Evolutionary conservation across 1,140 invertebrate species (phyloP), one percentile per base, ranked within the genome.

Genomic region (Drosophila virilis): DNA sequence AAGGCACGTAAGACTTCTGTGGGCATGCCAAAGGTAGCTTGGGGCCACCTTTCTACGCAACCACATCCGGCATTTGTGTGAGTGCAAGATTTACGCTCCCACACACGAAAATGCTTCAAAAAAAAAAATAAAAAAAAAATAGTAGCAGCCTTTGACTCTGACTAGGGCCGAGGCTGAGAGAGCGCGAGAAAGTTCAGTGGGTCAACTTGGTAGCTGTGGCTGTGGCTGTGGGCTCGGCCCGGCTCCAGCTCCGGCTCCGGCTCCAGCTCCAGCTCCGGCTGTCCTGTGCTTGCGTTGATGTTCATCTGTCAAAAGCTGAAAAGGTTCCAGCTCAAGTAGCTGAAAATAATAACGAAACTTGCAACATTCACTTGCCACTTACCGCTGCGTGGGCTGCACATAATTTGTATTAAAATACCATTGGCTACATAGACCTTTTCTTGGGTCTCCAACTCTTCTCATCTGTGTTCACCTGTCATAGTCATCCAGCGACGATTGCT

Each of bases 51-150:
- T 68, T 84, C 76, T 77, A 83, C 80, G 80, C 80, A 84, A 84
- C 80, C 81, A 84, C 81, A 84, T 84, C 80, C 80, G 80, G 80
- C 77, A 75, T 67, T 73, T 60, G 77, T 72, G 43, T 61, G 58
- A 66, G 48, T 77, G 55, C 58, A 33, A 38, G 42, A 74, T 52
- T 65, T 62, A 50, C 50, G 78, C 78, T 80, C 78, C 75, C 78
- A 80, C 78, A 78, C 75, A 61, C 66, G 66, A 60, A 55, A 59
- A 67, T 50, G 43, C 64, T 51, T 28, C 33, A 37, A 13, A 45
- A 37, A 54, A 15, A 43, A 17, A 37, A 13, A 45, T 28, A 54
- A 15, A 43, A 17, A 17, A 43, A 54, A 15, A 43, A 13, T 50
- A 52, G 43, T 38, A 15, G 9, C 42, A 32, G 38, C 45, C 45